Percentiles rank a stretch among this genome's conserved stretches.
Conservation (phyloP, 2,888 invertebrate genomes). For the Melieria crassipennis region DNA sequence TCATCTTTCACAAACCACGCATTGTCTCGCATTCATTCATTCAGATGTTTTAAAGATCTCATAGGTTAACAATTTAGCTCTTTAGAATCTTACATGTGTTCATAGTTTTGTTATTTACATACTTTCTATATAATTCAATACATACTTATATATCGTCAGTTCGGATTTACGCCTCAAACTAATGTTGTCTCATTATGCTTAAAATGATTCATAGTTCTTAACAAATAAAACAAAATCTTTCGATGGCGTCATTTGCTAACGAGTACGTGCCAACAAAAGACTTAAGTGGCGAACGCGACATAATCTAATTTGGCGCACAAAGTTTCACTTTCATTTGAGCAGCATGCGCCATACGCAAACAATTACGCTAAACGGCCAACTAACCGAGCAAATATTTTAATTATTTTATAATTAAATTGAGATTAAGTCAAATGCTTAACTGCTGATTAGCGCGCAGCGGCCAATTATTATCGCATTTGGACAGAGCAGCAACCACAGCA, state of each 20-base stretch:
- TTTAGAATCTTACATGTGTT: no score
- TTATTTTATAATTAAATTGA: conserved; percentile 15
- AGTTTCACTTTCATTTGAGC: conserved; percentile 1
- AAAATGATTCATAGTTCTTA: no score
- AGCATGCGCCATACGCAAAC: background rate
- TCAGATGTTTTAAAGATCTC: no score
- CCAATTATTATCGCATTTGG: conserved; percentile 13
- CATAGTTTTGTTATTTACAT: no score
- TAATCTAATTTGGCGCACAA: background rate
- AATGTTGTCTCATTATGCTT: no score
- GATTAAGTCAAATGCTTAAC: conserved; percentile 8
- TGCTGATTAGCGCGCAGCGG: conserved; percentile 4
- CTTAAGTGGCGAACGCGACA: conserved; percentile 50
- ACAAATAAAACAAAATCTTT: no score
- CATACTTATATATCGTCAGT: no score
- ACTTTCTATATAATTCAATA: no score
- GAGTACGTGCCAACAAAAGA: conserved; percentile 40
- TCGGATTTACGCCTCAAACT: no score
- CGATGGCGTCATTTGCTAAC: background rate
- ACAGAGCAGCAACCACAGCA: background rate
- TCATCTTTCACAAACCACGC: no score
- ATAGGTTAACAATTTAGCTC: no score
- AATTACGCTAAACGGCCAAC: background rate
- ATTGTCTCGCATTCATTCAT: no score
- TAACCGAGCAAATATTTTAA: conserved; percentile 1